Evolutionary conservation across 2,113 vertebrate genomes (phyloP).

Genomic region (Sceloporus undulatus): DNA sequence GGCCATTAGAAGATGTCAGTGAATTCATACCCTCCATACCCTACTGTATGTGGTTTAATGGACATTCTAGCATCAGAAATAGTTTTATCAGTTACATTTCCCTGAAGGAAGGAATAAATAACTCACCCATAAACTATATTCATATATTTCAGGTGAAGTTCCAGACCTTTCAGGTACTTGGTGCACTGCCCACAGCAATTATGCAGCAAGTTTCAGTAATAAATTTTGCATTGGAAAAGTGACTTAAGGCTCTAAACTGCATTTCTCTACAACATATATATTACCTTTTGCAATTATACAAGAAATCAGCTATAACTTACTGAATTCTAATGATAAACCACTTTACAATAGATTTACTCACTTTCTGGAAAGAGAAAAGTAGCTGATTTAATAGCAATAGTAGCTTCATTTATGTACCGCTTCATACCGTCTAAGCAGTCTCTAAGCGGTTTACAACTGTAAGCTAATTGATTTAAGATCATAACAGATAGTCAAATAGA

Average conservation of each 20-base stretch:
- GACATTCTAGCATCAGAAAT: constrained; percentile 43
- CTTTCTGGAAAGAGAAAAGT: neutral
- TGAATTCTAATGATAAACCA: neutral
- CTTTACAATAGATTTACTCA: constrained; percentile 18
- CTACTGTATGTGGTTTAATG: constrained; percentile 13
- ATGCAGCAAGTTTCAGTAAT: constrained; percentile 24
- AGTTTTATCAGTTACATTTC: constrained; percentile 42
- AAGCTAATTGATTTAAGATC: constrained; percentile 17
- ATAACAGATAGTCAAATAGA: neutral
- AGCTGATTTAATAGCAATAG: neutral
- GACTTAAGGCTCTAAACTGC: neutral
- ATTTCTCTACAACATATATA: constrained; percentile 5
- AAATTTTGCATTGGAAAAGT: constrained; percentile 31
- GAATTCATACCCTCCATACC: constrained; percentile 25
- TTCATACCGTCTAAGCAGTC: too few species aligned
- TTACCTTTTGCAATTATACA: constrained; percentile 22
- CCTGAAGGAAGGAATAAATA: constrained; percentile 48
- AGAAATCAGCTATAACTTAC: neutral
- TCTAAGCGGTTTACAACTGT: too few species aligned
- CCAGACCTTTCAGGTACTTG: constrained; percentile 34
- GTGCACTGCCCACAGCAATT: constrained; percentile 24
- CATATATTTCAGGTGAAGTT: constrained; percentile 37
- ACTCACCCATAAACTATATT: constrained; percentile 1
- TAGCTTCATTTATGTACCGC: too few species aligned
- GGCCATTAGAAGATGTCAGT: constrained; percentile 20